Conservation (phyloP, 1,140 invertebrate species). For the Oryzaephilus surinamensis region DNA sequence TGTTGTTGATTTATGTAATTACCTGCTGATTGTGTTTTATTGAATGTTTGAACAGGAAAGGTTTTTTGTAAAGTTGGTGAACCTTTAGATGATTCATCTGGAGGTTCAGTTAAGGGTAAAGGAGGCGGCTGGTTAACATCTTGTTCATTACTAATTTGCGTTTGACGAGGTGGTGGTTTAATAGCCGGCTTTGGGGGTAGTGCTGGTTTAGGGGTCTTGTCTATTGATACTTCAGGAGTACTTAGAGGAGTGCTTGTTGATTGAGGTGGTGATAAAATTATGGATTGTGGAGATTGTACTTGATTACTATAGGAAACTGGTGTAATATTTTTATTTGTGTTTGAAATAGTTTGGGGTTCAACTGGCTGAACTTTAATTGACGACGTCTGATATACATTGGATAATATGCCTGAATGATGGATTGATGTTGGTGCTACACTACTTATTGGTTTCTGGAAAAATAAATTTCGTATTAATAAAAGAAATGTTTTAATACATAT, state of each 20-base stretch:
- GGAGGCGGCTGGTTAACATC: slow-evolving; percentile 29
- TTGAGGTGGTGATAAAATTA: slow-evolving; percentile 45
- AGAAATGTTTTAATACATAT: no score
- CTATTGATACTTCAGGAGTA: slow-evolving; percentile 42
- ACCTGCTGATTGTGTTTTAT: not conserved
- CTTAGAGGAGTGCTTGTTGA: slow-evolving; percentile 45
- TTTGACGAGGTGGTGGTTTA: slow-evolving; percentile 42
- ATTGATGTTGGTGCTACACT: slow-evolving; percentile 68
- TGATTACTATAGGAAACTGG: slow-evolving; percentile 24
- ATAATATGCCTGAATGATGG: slow-evolving; percentile 53
- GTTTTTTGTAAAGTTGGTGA: no score
- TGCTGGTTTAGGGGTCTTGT: slow-evolving; percentile 52
- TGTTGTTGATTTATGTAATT: not conserved
- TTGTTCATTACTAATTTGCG: slow-evolving; percentile 30
- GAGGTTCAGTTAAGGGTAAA: slow-evolving; percentile 32
- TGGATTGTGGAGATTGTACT: slow-evolving; percentile 35
- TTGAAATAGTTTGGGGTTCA: slow-evolving; percentile 59
- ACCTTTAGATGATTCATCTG: slow-evolving; percentile 33
- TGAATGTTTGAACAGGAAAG: no score
- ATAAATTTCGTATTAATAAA: slow-evolving; percentile 5
- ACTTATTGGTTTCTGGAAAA: slow-evolving; percentile 59
- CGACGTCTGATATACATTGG: slow-evolving; percentile 67
- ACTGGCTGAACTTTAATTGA: slow-evolving; percentile 72
- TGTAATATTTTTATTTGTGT: slow-evolving; percentile 19
- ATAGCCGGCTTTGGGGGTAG: slow-evolving; percentile 62